Conservation (phyloP, 1,140 invertebrate genomes). For the Bombus fervidus region DNA sequence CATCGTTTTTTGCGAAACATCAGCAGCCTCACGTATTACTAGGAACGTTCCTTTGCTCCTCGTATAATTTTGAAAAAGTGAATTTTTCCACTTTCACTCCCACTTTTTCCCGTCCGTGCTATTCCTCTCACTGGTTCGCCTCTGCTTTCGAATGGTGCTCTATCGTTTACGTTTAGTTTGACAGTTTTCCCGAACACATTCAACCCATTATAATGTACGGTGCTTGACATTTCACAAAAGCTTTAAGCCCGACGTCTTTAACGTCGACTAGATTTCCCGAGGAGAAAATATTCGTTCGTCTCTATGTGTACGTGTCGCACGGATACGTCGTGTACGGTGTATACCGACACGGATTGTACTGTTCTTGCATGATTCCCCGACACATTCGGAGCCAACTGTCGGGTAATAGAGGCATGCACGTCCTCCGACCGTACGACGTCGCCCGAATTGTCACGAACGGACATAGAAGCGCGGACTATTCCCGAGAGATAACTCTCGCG, state of each 20-base stretch:
- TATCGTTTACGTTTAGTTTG: constrained; percentile 32
- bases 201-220: constrained; percentile 59
- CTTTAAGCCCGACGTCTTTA: constrained; percentile 24
- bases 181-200: constrained; percentile 57
- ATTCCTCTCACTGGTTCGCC: constrained; percentile 41
- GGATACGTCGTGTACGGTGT: neutral
- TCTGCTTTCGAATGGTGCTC: constrained; percentile 6
- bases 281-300: constrained; percentile 20
- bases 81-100: constrained; percentile 62
- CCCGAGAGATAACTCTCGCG: constrained; percentile 20
- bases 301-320: neutral
- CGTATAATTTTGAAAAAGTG: constrained; percentile 43
- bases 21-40: constrained; percentile 25
- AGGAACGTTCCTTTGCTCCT: constrained; percentile 15
- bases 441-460: constrained; percentile 51
- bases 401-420: constrained; percentile 36
- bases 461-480: constrained; percentile 21
- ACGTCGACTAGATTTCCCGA: constrained; percentile 28
- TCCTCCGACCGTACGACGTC: constrained; percentile 44
- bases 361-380: constrained; percentile 1
- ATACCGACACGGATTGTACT: neutral
- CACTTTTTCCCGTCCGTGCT: constrained; percentile 38
- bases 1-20: constrained; percentile 79
- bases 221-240: constrained; percentile 60
- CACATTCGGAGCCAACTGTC: constrained; percentile 39